Evolutionary conservation across 1,140 invertebrate species (phyloP).

Genomic region (Macrobrachium rosenbergii): DNA sequence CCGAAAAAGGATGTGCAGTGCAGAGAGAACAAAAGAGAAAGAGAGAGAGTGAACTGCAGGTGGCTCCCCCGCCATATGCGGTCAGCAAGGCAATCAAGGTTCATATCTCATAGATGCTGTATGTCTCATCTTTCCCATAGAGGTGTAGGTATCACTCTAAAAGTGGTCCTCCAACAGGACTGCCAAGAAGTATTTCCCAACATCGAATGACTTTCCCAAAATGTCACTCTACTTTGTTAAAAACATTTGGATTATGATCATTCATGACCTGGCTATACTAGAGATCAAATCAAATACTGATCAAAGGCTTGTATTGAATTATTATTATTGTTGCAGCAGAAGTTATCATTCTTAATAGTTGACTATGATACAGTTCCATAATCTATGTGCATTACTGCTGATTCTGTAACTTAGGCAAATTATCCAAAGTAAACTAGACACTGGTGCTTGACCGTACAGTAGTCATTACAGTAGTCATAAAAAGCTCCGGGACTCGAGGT

Average conservation of each 20-base stretch:
- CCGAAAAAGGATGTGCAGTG: slow-evolving; percentile 1
- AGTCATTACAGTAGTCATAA: background rate
- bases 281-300: background rate
- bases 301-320: background rate
- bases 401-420: slow-evolving; percentile 18
- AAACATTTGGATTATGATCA: too few relatives aligned
- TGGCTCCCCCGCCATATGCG: slow-evolving; percentile 21
- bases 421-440: background rate
- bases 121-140: slow-evolving; percentile 25
- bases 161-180: too few relatives aligned
- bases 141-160: too few relatives aligned
- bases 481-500: slow-evolving; percentile 28
- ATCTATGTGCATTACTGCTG: slow-evolving; percentile 1
- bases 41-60: too few relatives aligned
- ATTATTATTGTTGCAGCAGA: too few relatives aligned
- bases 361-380: too few relatives aligned
- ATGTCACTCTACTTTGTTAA: background rate
- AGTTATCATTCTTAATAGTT: too few relatives aligned
- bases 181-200: slow-evolving; percentile 4
- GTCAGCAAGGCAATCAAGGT: slow-evolving; percentile 39
- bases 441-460: slow-evolving; percentile 17
- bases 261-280: too few relatives aligned
- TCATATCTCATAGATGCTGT: slow-evolving; percentile 32
- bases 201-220: slow-evolving; percentile 3
- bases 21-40: slow-evolving; percentile 17